Conservation (phyloP, 2,113 vertebrate species). For the Gadus chalcogrammus region DNA sequence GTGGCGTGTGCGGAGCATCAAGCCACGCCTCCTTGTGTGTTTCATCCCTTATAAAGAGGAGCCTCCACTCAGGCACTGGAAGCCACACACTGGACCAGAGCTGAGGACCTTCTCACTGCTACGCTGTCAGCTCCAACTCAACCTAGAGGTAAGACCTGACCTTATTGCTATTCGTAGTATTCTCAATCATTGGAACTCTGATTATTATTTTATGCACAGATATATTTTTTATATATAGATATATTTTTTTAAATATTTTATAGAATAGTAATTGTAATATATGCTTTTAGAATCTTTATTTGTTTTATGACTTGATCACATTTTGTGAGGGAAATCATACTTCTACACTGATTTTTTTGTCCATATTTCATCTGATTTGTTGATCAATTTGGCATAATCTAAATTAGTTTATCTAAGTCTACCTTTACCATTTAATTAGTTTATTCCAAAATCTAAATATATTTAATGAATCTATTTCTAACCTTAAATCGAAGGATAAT, state of each 20-base stretch:
- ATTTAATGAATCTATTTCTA: too few relatives aligned
- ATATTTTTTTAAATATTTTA: background rate
- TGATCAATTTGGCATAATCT: too few relatives aligned
- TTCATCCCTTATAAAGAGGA: conserved; percentile 43
- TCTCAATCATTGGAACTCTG: background rate
- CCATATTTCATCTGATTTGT: background rate
- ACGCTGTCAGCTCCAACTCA: conserved; percentile 4
- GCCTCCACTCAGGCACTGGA: conserved; percentile 26
- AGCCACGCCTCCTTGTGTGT: conserved; percentile 39
- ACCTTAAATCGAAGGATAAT: too few relatives aligned
- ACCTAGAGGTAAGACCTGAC: conserved; percentile 49
- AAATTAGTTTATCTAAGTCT: too few relatives aligned
- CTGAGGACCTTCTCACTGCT: conserved; percentile 38
- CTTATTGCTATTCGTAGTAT: background rate
- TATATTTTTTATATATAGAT: background rate
- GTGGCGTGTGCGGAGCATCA: conserved; percentile 23
- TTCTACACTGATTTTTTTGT: accelerated
- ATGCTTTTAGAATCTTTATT: background rate
- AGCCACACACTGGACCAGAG: conserved; percentile 37
- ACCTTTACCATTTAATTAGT: too few relatives aligned
- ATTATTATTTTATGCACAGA: background rate
- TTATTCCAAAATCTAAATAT: too few relatives aligned
- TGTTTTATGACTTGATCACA: background rate
- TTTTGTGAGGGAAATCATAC: background rate
- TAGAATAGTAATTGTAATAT: background rate